These are phyloP conservation scores for Anguilla anguilla DNA, from an alignment of 2,797 vertebrate species.

Conservation along the genomic window DNA sequence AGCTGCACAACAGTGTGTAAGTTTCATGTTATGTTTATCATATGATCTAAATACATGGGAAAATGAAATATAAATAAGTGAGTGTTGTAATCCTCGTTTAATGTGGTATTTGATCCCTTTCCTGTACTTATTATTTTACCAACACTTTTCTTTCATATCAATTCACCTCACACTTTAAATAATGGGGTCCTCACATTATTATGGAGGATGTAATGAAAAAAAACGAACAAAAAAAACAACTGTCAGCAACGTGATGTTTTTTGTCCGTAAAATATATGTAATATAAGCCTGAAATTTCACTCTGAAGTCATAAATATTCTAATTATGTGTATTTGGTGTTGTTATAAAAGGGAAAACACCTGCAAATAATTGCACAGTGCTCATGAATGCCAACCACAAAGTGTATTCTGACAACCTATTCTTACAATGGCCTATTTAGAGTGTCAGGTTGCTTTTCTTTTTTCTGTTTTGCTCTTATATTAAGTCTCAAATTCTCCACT, in stretches of 20 bases:
- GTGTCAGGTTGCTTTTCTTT: conserved; percentile 17
- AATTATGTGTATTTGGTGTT: conserved; percentile 37
- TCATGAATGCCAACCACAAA: conserved; percentile 44
- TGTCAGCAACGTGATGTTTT: neutral
- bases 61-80: neutral
- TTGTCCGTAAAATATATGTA: conserved; percentile 16
- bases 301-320: conserved; percentile 39
- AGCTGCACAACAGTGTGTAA: neutral
- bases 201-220: neutral
- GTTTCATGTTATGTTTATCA: neutral
- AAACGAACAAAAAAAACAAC: neutral
- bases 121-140: neutral
- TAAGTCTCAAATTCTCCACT: conserved; percentile 17
- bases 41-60: neutral
- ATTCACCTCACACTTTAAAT: neutral
- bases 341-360: conserved; percentile 41
- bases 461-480: conserved; percentile 17
- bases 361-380: conserved; percentile 37
- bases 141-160: neutral
- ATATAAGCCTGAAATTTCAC: conserved; percentile 17
- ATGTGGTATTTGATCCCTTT: neutral
- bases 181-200: neutral
- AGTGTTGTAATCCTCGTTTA: neutral
- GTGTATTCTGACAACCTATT: conserved; percentile 44
- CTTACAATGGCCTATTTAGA: conserved; percentile 34